Percentiles rank a stretch among this genome's conserved stretches.
phyloP scores from a whole-genome alignment of 2,888 invertebrate genomes.

The Ceramica pisi region DNA sequence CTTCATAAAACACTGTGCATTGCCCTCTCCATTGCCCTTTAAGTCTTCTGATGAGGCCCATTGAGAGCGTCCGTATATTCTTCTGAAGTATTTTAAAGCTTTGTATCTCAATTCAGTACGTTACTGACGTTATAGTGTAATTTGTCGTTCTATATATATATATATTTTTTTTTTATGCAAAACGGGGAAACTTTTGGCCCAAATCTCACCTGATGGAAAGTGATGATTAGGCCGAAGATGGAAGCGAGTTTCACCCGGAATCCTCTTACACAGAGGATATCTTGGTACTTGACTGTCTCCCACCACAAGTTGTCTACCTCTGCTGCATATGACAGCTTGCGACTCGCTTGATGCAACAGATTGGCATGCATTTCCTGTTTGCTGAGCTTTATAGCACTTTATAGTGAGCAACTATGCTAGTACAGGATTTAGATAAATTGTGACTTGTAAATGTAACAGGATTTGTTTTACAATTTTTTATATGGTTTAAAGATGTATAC shows the following conservation, averaged over 20 bases:
- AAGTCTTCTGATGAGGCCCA: too few species aligned
- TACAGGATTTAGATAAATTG: conserved; percentile 16
- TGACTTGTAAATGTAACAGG: not conserved
- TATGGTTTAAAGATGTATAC: too few species aligned
- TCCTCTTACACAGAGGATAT: too few species aligned
- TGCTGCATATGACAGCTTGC: conserved; percentile 43
- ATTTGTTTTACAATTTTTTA: not conserved
- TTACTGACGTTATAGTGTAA: not conserved
- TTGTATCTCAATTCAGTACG: not conserved
- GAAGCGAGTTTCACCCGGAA: too few species aligned
- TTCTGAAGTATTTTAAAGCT: not conserved
- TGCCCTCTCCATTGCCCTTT: too few species aligned
- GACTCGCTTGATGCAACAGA: conserved; percentile 48
- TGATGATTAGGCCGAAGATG: too few species aligned
- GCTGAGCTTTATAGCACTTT: conserved; percentile 33
- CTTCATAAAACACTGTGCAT: too few species aligned
- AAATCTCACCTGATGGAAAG: too few species aligned
- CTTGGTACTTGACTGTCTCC: not conserved
- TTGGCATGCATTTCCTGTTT: conserved; percentile 61
- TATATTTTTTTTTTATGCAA: too few species aligned
- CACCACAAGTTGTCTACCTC: conserved; percentile 31
- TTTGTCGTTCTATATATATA: not conserved
- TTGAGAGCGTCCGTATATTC: too few species aligned
- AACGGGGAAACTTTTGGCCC: too few species aligned
- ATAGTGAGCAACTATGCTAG: conserved; percentile 18